Evolutionary conservation across 1,140 invertebrate species (phyloP), one percentile per base, ranked within the genome.

Genomic region (Hyphantria cunea): DNA sequence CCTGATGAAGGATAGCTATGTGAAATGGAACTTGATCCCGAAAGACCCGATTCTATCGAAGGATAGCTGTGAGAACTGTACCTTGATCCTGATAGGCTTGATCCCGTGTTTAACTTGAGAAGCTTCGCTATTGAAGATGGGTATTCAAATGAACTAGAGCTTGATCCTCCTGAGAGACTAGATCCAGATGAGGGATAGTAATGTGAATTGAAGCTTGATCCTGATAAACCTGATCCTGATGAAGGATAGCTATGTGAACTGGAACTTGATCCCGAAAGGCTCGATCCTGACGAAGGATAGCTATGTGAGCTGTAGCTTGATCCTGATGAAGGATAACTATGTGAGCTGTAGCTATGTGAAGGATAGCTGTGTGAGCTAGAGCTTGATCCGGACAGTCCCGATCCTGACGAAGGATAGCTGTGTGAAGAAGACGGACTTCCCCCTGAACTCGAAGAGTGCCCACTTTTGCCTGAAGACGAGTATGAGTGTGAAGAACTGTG

Each of bases 151-250:
- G n/a, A n/a, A n/a, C n/a, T n/a, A n/a, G n/a, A 55, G 7, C 63
- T 25, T 12, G 70, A 54, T 37, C 73, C 71, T 37, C 73, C 71
- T n/a, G 73, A 76, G 15, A 80, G 44, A 45, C 73, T 68, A n/a
- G 70, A 64, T 10, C 64, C 72, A 6, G 71, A 63, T 11, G 75
- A 78, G 6, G 76, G 76, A 17, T 70, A 70, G 10, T 53, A 59
- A 8, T 54, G 49, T 45, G 49, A 62, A n/a, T 12, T 59, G 0
- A 53, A 64, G 17, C 68, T 53, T 25, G 64, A 61, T 10, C 70
- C 67, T 4, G 66, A 72, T 34, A 66, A 25, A 25, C 62, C 61
- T 12, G 47, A 59, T 34, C 37, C 37, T 39, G 54, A 41, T 34
- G 42, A 45, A 6, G 66, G 66, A 44, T 74, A 70, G 11, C 52